Evolutionary conservation across 1,140 invertebrate species (phyloP).

Genomic region (Drosophila ohnishii): DNA sequence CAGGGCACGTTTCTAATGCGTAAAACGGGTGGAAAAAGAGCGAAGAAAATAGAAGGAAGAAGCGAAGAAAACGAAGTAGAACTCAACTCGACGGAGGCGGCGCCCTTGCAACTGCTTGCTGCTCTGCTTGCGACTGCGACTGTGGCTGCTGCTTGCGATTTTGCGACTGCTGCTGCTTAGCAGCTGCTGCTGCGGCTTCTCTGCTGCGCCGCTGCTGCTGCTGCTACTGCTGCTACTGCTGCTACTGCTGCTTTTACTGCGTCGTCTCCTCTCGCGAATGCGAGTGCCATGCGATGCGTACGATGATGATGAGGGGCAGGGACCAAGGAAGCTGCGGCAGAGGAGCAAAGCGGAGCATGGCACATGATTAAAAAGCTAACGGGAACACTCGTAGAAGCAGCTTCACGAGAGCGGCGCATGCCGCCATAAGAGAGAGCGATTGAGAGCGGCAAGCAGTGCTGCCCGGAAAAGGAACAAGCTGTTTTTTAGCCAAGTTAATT

Average conservation of each 20-base stretch:
- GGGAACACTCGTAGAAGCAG: constrained; percentile 11
- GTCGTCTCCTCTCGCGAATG: constrained; percentile 30
- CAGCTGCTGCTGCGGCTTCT: constrained; percentile 19
- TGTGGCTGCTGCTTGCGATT: constrained; percentile 47
- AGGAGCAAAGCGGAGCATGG: constrained; percentile 21
- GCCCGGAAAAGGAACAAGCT: neutral
- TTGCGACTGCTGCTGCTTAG: constrained; percentile 31
- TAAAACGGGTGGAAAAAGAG: constrained; percentile 26
- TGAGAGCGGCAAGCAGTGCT: constrained; percentile 11
- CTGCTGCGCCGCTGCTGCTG: constrained; percentile 17
- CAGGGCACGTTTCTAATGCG: constrained; percentile 41
- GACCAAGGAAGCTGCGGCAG: constrained; percentile 17
- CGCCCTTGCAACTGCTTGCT: constrained; percentile 48
- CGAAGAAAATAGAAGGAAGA: constrained; percentile 23
- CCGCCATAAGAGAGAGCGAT: neutral
- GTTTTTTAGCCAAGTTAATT: neutral
- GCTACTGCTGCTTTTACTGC: constrained; percentile 18
- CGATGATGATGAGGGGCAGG: constrained; percentile 8
- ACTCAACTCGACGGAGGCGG: constrained; percentile 52
- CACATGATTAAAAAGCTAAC: constrained; percentile 50
- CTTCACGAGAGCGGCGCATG: constrained; percentile 37
- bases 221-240: constrained; percentile 8
- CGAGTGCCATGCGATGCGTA: constrained; percentile 29
- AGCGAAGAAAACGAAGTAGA: constrained; percentile 39
- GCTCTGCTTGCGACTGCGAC: constrained; percentile 48